Conservation (phyloP, 2,888 invertebrate genomes). For the Drosophila affinis region DNA sequence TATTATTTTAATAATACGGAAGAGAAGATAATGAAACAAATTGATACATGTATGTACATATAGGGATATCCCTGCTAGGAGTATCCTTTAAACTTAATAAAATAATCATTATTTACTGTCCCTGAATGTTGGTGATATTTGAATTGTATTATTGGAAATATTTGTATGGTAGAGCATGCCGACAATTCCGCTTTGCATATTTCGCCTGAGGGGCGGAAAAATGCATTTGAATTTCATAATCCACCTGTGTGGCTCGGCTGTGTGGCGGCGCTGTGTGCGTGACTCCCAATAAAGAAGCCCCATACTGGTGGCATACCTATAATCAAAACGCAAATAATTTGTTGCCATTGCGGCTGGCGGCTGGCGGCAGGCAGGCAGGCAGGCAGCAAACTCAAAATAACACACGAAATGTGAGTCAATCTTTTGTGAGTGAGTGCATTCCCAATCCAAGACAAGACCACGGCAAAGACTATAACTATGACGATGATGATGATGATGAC, state of each 20-base stretch:
- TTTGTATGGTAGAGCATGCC: constrained; percentile 1
- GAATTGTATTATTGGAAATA: no score
- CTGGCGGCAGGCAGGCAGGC: constrained; percentile 21
- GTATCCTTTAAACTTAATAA: no score
- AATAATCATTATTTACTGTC: no score
- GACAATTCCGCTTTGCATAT: constrained; percentile 33
- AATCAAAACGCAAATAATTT: constrained; percentile 72
- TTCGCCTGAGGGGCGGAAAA: constrained; percentile 16
- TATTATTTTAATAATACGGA: no score
- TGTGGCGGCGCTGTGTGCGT: constrained; percentile 24
- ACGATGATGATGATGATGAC: constrained; percentile 14
- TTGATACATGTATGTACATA: no score
- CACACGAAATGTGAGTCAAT: constrained; percentile 67
- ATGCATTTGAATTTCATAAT: constrained; percentile 58
- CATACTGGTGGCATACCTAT: constrained; percentile 20
- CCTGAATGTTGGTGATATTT: no score
- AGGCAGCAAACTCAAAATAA: constrained; percentile 1
- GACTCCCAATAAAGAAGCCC: not conserved
- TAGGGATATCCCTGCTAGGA: no score
- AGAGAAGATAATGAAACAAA: no score
- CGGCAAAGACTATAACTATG: not conserved
- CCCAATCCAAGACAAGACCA: constrained; percentile 54
- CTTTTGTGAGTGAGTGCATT: constrained; percentile 64
- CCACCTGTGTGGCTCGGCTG: constrained; percentile 29
- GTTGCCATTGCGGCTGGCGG: constrained; percentile 64